These are phyloP conservation scores for Apis laboriosa DNA, from an alignment of 1,140 invertebrate species.

Conservation along the genomic window DNA sequence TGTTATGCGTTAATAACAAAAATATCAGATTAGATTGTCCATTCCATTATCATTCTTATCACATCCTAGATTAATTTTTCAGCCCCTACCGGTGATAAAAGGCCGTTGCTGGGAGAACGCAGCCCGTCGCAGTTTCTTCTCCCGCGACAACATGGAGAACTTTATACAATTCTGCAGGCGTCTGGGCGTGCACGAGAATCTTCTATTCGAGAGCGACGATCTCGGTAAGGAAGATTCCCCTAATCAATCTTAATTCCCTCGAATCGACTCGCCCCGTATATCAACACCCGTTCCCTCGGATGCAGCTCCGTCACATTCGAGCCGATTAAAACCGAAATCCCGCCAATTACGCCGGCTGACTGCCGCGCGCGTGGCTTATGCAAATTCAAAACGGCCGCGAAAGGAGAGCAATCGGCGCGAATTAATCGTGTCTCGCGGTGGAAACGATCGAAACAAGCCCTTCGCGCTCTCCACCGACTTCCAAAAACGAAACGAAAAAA, in stretches of 20 bases:
- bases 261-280: neutral
- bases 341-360: slow-evolving; percentile 39
- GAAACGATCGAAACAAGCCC: slow-evolving; percentile 17
- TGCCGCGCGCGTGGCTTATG: slow-evolving; percentile 36
- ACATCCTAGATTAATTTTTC: slow-evolving; percentile 48
- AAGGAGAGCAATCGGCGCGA: slow-evolving; percentile 42
- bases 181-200: slow-evolving; percentile 93
- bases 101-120: slow-evolving; percentile 91
- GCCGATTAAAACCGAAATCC: slow-evolving; percentile 24
- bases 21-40: too few species aligned
- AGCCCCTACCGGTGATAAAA: slow-evolving; percentile 85
- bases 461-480: slow-evolving; percentile 15
- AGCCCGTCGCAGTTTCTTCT: slow-evolving; percentile 91
- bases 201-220: slow-evolving; percentile 96
- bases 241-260: slow-evolving; percentile 46
- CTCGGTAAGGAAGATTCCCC: slow-evolving; percentile 83
- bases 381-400: slow-evolving; percentile 35
- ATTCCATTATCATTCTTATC: too few species aligned
- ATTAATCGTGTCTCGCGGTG: slow-evolving; percentile 26
- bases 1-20: too few species aligned
- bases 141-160: slow-evolving; percentile 95
- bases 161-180: slow-evolving; percentile 94
- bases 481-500: slow-evolving; percentile 27
- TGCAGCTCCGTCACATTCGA: neutral
- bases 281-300: neutral